Evolutionary conservation across 2,888 invertebrate genomes (phyloP), one percentile per base, ranked within the genome.

Genomic region (Cenopis cana): DNA sequence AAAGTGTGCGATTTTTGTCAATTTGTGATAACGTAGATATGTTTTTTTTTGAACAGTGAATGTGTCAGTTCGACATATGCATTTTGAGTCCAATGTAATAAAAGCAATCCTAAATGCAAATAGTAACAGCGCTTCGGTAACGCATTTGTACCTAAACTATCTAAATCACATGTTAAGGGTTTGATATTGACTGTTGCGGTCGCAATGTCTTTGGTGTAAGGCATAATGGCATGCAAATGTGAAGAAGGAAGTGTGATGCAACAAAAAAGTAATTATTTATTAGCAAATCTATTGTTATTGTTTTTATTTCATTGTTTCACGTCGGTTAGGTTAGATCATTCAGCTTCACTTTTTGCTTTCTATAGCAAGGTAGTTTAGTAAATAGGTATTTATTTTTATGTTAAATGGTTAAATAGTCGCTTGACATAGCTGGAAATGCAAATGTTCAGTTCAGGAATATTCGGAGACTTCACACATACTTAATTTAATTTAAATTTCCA

Each of bases 181-280:
- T 52, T 6, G 17, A 60, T 36, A 52, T 60, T 66, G 65, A 70
- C 70, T 70, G 65, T 66, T 60, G 59, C 60, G 33, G 29, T 60
- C 17, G 65, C 59, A 65, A 66, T 52, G 60, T 70, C 65, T 70
- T 70, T 70, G 70, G 70, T 66, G 69, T 70, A 54, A 65, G 57
- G 65, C 56, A 52, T 38, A 54, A 60, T 66, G 65, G 70, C 70
- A 70, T 66, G 70, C 65, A 60, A 50, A 57, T 65, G 46, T 64
- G 38, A 64, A 29, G 49, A n/a, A 52, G 41, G n/a, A 14, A 62
- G 36, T 46, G 69, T 65, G 65, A 70, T 65, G 52, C 57, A 70
- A 54, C 65, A 65, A 54, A 41, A 12, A 49, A 3, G 46, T 20
- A 49, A 3, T 36, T 24, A 36, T 18, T 17, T 14, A 54, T 14